phyloP scores from a whole-genome alignment of 1,140 invertebrate species.

The Drosophila pandora region DNA sequence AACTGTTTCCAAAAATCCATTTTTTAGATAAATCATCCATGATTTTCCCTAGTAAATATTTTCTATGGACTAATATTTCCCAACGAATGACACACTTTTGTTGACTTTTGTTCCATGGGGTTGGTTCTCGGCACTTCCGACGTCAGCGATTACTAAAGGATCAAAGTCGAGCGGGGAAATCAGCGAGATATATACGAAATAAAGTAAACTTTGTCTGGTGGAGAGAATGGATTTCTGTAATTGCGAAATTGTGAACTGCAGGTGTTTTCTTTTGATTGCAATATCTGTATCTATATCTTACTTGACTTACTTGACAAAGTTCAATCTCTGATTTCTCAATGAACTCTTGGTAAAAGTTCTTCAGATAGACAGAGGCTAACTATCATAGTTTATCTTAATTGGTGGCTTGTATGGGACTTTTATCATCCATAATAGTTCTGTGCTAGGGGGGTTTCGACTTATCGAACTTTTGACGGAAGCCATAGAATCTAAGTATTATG shows the following conservation, averaged over 20 bases:
- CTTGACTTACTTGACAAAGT: slow-evolving; percentile 8
- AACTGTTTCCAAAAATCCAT: background rate
- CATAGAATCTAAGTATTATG: slow-evolving; percentile 9
- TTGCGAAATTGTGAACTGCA: slow-evolving; percentile 14
- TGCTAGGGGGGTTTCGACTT: slow-evolving; percentile 15
- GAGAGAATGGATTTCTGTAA: slow-evolving; percentile 13
- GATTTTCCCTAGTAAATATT: slow-evolving; percentile 24
- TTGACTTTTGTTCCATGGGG: slow-evolving; percentile 4
- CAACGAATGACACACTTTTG: slow-evolving; percentile 36
- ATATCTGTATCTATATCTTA: background rate
- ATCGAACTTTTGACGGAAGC: slow-evolving; percentile 23
- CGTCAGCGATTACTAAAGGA: slow-evolving; percentile 37
- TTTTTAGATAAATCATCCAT: slow-evolving; percentile 22
- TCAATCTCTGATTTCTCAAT: background rate
- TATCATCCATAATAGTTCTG: slow-evolving; percentile 1
- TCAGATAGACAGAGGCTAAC: slow-evolving; percentile 5
- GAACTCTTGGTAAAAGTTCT: background rate
- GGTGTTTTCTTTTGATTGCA: slow-evolving; percentile 17
- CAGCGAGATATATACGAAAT: slow-evolving; percentile 2
- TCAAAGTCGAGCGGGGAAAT: slow-evolving; percentile 35
- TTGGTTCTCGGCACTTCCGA: slow-evolving; percentile 13
- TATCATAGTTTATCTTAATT: background rate
- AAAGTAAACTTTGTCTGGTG: slow-evolving; percentile 8
- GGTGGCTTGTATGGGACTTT: slow-evolving; percentile 2
- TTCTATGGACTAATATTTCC: slow-evolving; percentile 21